These are phyloP conservation scores for Gandaritis pyraliata DNA, from an alignment of 2,888 invertebrate genomes.

Conservation along the genomic window DNA sequence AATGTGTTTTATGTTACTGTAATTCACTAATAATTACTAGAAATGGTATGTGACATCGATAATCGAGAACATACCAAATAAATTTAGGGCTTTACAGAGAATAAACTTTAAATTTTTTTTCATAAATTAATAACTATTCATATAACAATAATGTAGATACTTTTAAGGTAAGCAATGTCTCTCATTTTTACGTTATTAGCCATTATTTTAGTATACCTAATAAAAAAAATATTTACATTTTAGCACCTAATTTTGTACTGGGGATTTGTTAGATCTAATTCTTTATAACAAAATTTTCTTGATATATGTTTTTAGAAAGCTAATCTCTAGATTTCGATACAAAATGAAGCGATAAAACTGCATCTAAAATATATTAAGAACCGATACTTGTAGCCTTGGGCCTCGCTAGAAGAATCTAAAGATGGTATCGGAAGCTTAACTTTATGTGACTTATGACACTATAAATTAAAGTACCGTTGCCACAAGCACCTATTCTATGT, in stretches of 20 bases:
- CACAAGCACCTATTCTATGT: conserved; percentile 72
- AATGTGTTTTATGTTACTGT: conserved; percentile 30
- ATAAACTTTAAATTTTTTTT: neutral
- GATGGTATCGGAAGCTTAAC: conserved; percentile 80
- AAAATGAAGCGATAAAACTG: conserved; percentile 32
- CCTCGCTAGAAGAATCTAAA: conserved; percentile 66
- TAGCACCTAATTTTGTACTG: too few species aligned
- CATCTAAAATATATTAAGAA: conserved; percentile 35
- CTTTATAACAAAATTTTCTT: neutral
- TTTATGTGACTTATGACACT: conserved; percentile 78
- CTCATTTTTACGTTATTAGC: too few species aligned
- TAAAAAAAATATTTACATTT: too few species aligned
- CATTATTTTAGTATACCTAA: too few species aligned
- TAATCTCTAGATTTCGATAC: conserved; percentile 4
- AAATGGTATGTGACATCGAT: conserved; percentile 21
- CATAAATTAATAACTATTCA: too few species aligned
- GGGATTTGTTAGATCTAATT: too few species aligned
- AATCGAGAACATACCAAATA: conserved; percentile 22
- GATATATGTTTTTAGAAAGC: conserved; percentile 10
- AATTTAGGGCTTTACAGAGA: conserved; percentile 1
- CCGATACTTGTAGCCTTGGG: conserved; percentile 34
- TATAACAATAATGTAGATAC: too few species aligned
- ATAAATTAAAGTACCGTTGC: conserved; percentile 80
- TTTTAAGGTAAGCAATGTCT: too few species aligned
- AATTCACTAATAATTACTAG: conserved; percentile 31